These are phyloP conservation scores for Elmis aenea DNA, from an alignment of 2,888 invertebrate genomes.

Conservation along the genomic window DNA sequence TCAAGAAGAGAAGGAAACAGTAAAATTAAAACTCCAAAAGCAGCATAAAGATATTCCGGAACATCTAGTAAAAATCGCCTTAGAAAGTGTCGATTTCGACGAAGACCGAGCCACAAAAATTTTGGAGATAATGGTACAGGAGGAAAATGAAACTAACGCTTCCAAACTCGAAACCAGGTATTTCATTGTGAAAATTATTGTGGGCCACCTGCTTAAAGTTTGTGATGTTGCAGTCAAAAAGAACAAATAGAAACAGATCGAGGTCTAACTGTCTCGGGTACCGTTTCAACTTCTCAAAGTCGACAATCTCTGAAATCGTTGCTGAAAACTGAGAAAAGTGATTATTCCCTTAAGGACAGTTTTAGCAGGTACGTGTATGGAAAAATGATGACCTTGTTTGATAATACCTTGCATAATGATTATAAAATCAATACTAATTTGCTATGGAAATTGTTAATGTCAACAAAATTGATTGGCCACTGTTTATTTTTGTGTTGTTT, in stretches of 20 bases:
- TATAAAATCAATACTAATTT: constrained; percentile 10
- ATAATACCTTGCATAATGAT: too few species aligned
- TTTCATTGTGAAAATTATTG: too few species aligned
- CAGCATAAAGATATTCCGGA: constrained; percentile 74
- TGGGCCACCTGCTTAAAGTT: too few species aligned
- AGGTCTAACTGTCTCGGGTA: constrained; percentile 33
- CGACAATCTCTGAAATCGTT: constrained; percentile 43
- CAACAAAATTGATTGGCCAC: constrained; percentile 1
- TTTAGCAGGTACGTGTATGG: constrained; percentile 31
- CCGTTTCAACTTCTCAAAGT: constrained; percentile 42
- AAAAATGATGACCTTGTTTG: constrained; percentile 3
- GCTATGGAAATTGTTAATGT: constrained; percentile 2
- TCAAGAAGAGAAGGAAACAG: constrained; percentile 20
- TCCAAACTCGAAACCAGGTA: too few species aligned
- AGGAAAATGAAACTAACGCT: constrained; percentile 48
- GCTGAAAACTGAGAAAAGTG: constrained; percentile 38
- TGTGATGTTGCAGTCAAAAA: constrained; percentile 19
- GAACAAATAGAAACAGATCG: too few species aligned
- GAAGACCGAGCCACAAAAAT: constrained; percentile 78
- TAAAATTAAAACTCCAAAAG: constrained; percentile 46
- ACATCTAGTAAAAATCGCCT: constrained; percentile 74
- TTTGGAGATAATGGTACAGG: constrained; percentile 64
- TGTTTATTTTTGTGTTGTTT: neutral
- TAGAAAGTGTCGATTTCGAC: constrained; percentile 84
- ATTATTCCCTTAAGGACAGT: constrained; percentile 26